phyloP scores from a whole-genome alignment of 1,140 invertebrate species.

The Archivesica marissinica region DNA sequence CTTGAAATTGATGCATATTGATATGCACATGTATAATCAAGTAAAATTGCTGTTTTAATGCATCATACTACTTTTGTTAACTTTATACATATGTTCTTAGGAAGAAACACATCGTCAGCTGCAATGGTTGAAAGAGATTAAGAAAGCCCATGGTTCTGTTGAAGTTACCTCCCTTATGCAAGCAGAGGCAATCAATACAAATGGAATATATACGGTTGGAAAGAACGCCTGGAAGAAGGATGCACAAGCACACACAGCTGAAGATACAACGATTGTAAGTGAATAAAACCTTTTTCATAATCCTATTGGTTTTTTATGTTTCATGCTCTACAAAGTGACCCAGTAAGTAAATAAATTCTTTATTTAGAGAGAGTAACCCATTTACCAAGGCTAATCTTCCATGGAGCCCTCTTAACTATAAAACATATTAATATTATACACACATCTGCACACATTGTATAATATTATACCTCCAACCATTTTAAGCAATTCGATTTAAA shows the following conservation, averaged over 20 bases:
- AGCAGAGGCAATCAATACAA: conserved; percentile 76
- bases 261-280: neutral
- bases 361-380: no score
- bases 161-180: conserved; percentile 80
- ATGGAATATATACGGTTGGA: conserved; percentile 76
- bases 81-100: no score
- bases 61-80: no score
- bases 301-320: neutral
- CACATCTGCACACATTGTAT: no score
- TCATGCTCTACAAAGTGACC: neutral
- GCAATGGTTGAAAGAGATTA: conserved; percentile 78
- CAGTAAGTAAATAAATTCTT: no score
- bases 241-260: neutral
- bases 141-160: conserved; percentile 78
- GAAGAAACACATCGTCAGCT: conserved; percentile 72
- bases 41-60: no score
- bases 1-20: neutral
- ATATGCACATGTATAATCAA: neutral
- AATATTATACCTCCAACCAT: no score
- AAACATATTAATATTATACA: no score
- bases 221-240: conserved; percentile 19
- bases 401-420: no score
- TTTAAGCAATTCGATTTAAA: no score
- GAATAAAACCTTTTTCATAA: neutral
- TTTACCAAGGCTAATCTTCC: no score